Percentiles rank a stretch among this genome's conserved stretches.
These are phyloP conservation scores for Calameuta pallipes DNA, from an alignment of 2,888 invertebrate species.

Conservation along the genomic window DNA sequence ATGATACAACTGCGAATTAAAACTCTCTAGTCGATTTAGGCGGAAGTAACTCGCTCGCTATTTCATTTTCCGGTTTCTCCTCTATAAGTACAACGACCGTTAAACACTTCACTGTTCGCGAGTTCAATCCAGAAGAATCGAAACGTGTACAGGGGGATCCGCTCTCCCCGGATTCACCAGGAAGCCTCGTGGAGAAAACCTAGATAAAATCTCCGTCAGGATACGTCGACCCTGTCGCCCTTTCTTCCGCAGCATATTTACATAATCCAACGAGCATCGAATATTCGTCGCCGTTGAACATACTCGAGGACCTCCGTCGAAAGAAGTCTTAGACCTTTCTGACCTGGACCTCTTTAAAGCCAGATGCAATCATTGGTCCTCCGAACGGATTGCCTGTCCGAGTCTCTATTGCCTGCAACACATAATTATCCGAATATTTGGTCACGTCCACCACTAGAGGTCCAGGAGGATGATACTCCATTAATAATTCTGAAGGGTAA, in stretches of 20 bases:
- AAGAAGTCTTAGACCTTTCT: background rate
- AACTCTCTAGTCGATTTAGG: conserved; percentile 46
- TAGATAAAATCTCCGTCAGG: background rate
- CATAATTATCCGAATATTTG: background rate
- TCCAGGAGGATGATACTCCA: background rate
- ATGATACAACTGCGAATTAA: conserved; percentile 55
- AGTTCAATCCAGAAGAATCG: background rate
- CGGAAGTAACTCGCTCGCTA: conserved; percentile 40
- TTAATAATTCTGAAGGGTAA: background rate
- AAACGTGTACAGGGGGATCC: background rate
- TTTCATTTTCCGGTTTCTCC: conserved; percentile 28
- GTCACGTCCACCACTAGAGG: background rate
- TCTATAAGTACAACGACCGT: conserved; percentile 58
- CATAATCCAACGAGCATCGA: background rate
- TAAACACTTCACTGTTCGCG: background rate
- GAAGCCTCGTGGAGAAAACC: background rate
- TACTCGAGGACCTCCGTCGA: background rate
- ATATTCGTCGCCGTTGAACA: background rate
- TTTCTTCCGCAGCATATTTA: background rate
- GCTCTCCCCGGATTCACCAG: background rate
- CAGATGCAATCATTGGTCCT: background rate
- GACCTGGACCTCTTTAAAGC: background rate
- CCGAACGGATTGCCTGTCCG: background rate
- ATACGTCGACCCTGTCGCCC: background rate
- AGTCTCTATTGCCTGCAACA: background rate